Conservation (phyloP, 2,888 invertebrate genomes). For the Drosophila atripex region DNA sequence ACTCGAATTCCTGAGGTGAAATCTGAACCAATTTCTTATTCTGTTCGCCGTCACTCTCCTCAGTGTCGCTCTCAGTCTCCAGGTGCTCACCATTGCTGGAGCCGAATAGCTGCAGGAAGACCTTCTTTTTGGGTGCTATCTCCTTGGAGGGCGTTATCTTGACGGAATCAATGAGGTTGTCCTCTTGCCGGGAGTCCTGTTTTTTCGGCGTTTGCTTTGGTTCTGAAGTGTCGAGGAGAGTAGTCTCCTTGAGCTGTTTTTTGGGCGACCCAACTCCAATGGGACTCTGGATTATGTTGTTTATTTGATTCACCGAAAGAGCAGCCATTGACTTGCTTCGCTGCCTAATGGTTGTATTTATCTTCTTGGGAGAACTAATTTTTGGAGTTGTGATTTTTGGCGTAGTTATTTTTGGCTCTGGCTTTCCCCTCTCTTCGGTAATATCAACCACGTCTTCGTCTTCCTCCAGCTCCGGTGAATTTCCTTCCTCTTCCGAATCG, state of each 20-base stretch:
- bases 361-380: neutral
- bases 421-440: neutral
- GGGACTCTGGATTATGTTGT: neutral
- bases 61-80: constrained; percentile 28
- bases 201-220: neutral
- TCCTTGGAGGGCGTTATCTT: constrained; percentile 40
- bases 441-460: neutral
- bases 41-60: neutral
- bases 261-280: neutral
- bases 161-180: constrained; percentile 34
- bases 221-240: neutral
- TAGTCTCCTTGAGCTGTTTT: neutral
- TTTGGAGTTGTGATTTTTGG: neutral
- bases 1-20: constrained; percentile 36
- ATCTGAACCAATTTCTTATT: neutral
- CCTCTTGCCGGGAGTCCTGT: constrained; percentile 17
- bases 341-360: neutral
- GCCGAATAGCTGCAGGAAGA: constrained; percentile 45
- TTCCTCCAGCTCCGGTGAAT: neutral
- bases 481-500: neutral
- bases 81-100: neutral
- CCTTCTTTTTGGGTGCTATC: constrained; percentile 22
- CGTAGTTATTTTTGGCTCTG: neutral
- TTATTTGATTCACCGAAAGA: neutral
- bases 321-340: constrained; percentile 11